Base-by-base conservation (phyloP, 1,140 invertebrate genomes). In the Camponotus vicinus region DNA sequence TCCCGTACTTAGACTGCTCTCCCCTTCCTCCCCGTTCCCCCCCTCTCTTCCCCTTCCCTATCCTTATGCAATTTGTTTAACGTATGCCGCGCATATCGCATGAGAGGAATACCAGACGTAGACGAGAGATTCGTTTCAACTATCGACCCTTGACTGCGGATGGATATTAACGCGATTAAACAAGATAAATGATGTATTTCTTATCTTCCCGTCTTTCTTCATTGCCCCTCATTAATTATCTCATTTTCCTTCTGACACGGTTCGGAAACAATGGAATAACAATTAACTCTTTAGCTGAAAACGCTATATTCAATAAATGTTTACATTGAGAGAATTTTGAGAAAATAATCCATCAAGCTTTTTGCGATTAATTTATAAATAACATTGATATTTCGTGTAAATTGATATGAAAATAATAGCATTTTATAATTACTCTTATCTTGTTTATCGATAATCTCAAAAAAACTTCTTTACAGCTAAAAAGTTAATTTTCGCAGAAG, bases 1-100 rank as follows among this genome's bases (percentile, higher is more conserved):
- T 45, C 66, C 42, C 37, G 27, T 57, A 73, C 57, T 78, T 86
- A 67, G 87, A 86, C 90, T 78, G 27, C 27, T 18, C 49, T 52
- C 15, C 49, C 49, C 49, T 15, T 15, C 49, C 13, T 45, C 11
- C 42, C 9, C 40, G 3, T 42, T 37, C 13, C 6, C 45, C 45
- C 3, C 45, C 45, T 0, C 45, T 13, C 42, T 40, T 13, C 13
- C 45, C 18, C 27, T 27, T 27, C 27, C 27, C 27, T 27, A 27
- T 27, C 27, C 27, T 27, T 27, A 40, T 40, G 69, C 55, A 57
- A 90, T 87, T 89, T 75, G 80, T 92, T 92, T 90, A 90, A 92
- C 92, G 89, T 92, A 93, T 92, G 90, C 86, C 84, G 64, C 79
- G 85, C 88, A 88, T 49, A 49, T 89, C 91, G 89, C 91, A 93